phyloP scores from a whole-genome alignment of 1,140 invertebrate genomes.

The Ceratoteleas bidentatus region DNA sequence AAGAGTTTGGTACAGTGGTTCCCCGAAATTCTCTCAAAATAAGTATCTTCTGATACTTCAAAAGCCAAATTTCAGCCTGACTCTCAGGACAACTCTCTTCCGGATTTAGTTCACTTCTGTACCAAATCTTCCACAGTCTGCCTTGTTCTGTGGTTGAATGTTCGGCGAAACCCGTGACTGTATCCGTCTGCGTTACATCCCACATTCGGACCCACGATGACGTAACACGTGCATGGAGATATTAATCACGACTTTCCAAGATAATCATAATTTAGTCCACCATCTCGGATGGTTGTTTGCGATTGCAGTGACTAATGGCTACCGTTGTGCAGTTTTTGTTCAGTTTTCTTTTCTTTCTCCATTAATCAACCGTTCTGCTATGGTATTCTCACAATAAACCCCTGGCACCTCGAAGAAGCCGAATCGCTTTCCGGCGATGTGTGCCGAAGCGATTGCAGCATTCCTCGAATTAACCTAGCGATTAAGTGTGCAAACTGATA shows the following conservation, averaged over 20 bases:
- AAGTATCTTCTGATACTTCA: no score
- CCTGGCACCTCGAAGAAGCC: no score
- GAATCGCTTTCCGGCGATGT: no score
- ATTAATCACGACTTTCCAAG: constrained; percentile 35
- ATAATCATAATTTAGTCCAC: constrained; percentile 50
- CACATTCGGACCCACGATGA: constrained; percentile 1
- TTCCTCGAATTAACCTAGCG: constrained; percentile 28
- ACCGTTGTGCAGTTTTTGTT: constrained; percentile 42
- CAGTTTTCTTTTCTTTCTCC: constrained; percentile 17
- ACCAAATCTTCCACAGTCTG: not conserved
- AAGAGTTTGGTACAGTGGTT: no score
- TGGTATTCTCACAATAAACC: constrained; percentile 26
- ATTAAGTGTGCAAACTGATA: constrained; percentile 33
- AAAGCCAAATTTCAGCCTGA: no score
- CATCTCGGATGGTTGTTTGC: constrained; percentile 50
- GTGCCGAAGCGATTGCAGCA: not conserved
- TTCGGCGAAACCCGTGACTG: not conserved
- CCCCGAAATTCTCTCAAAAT: no score
- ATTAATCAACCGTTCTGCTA: constrained; percentile 27
- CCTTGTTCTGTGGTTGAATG: not conserved
- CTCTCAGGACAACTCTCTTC: no score
- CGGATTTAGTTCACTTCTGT: no score
- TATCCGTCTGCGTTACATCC: constrained; percentile 9
- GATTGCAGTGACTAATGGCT: constrained; percentile 59
- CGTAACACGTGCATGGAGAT: constrained; percentile 40